Evolutionary conservation across 2,797 vertebrate species (phyloP).

Genomic region (Arremon brunneinucha): DNA sequence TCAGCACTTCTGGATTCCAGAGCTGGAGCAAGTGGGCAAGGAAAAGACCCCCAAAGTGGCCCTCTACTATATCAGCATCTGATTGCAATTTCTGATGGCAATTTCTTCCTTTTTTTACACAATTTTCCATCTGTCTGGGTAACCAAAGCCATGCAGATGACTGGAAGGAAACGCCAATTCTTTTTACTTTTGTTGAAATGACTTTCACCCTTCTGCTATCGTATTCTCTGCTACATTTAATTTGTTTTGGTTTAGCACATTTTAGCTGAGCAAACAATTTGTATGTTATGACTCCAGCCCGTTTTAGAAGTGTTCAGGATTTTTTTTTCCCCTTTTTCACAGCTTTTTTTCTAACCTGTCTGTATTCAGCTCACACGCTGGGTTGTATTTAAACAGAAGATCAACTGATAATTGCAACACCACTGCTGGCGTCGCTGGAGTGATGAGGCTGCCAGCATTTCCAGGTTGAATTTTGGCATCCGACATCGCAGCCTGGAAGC

Average conservation of each 20-base stretch:
- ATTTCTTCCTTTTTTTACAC: background rate
- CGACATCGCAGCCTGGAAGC: slow-evolving; percentile 4
- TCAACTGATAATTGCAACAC: slow-evolving; percentile 69
- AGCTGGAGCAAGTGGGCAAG: background rate
- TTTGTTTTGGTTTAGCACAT: slow-evolving; percentile 65
- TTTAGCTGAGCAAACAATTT: slow-evolving; percentile 55
- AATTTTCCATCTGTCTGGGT: background rate
- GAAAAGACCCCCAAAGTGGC: background rate
- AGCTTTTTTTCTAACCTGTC: slow-evolving; percentile 42
- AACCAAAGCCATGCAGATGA: slow-evolving; percentile 14
- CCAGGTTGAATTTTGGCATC: slow-evolving; percentile 61
- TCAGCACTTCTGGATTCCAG: background rate
- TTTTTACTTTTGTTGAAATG: slow-evolving; percentile 41
- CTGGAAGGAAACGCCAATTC: background rate
- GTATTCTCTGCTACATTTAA: slow-evolving; percentile 45
- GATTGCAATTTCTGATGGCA: background rate
- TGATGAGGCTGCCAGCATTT: slow-evolving; percentile 60
- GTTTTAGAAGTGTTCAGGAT: slow-evolving; percentile 14
- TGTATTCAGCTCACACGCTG: slow-evolving; percentile 60
- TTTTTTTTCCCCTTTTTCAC: background rate
- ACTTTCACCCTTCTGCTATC: slow-evolving; percentile 47
- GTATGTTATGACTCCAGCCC: slow-evolving; percentile 37
- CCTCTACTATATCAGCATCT: background rate
- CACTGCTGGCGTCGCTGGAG: slow-evolving; percentile 28
- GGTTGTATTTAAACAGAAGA: slow-evolving; percentile 67